Conservation (phyloP, 2,888 invertebrate species). For the Lepidonotus clava region DNA sequence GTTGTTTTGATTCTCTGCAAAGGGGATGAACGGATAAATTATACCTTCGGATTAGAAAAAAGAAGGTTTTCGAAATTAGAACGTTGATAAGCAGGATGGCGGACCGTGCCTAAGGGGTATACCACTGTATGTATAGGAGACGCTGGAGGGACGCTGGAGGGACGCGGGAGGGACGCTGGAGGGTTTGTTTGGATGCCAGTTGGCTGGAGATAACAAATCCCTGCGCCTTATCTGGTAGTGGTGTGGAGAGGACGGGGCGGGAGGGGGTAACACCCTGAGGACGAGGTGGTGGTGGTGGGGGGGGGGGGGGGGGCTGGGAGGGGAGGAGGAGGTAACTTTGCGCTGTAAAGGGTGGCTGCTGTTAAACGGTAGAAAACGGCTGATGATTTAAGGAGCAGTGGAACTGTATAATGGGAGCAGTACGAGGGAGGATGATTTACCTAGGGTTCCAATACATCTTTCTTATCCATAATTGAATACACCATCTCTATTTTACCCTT, state of each 20-base stretch:
- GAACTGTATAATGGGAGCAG: neutral
- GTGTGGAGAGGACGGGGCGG: neutral
- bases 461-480: too few species aligned
- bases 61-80: too few species aligned
- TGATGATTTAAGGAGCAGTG: neutral
- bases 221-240: neutral
- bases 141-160: neutral
- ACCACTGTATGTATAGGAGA: too few species aligned
- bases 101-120: too few species aligned
- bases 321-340: neutral
- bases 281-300: neutral
- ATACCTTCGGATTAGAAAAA: too few species aligned
- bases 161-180: neutral
- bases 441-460: too few species aligned
- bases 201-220: neutral
- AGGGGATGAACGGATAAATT: too few species aligned
- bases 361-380: neutral
- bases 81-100: too few species aligned
- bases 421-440: too few species aligned
- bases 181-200: neutral
- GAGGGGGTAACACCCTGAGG: too few species aligned
- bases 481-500: too few species aligned
- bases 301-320: neutral
- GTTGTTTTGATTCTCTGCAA: too few species aligned
- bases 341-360: neutral